phyloP scores from a whole-genome alignment of 2,797 vertebrate genomes.

The Cynodonichthys magdalenae region DNA sequence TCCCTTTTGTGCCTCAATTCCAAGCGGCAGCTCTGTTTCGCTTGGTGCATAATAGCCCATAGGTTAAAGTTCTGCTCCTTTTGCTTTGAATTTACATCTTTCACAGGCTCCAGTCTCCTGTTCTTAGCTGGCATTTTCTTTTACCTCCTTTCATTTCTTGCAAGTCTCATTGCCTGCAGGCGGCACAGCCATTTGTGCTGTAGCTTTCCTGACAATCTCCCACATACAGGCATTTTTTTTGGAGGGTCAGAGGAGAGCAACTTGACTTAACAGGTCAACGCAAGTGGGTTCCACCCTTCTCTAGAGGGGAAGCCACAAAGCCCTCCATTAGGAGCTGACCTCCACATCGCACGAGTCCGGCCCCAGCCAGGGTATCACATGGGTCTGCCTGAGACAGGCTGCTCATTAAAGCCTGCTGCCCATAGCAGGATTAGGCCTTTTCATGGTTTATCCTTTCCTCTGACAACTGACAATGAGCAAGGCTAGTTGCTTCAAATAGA shows the following conservation, averaged over 20 bases:
- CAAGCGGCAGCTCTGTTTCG: constrained; percentile 78
- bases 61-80: constrained; percentile 81
- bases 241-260: constrained; percentile 81
- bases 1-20: constrained; percentile 78
- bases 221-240: constrained; percentile 73
- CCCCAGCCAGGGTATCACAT: constrained; percentile 77
- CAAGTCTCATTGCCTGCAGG: constrained; percentile 57
- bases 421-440: constrained; percentile 80
- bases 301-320: constrained; percentile 76
- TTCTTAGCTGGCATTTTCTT: constrained; percentile 60
- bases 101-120: constrained; percentile 65
- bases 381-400: constrained; percentile 75
- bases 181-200: constrained; percentile 63
- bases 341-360: constrained; percentile 68
- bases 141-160: constrained; percentile 54
- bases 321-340: constrained; percentile 82
- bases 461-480: constrained; percentile 77
- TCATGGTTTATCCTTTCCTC: constrained; percentile 78
- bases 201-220: constrained; percentile 67
- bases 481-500: constrained; percentile 75
- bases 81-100: constrained; percentile 82
- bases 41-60: constrained; percentile 76
- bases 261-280: constrained; percentile 84
- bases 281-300: constrained; percentile 81
- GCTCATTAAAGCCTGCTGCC: constrained; percentile 81